Evolutionary conservation across 53 echinoderm and acorn worm genomes (phyloP).

Genomic region (Echinometra lucunter): DNA sequence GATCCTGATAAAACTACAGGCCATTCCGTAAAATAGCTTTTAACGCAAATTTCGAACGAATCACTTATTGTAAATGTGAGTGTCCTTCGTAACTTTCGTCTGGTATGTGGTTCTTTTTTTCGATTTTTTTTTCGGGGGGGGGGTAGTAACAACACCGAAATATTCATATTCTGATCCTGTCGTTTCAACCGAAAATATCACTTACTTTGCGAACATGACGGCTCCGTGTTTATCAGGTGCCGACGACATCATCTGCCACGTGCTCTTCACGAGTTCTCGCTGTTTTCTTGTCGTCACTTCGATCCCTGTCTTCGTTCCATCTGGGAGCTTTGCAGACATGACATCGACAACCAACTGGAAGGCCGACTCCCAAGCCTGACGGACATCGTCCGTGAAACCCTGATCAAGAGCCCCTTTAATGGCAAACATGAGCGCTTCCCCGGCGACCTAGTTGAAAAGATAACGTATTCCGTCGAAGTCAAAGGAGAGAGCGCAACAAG

Average conservation of each 20-base stretch:
- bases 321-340: slow-evolving; percentile 17
- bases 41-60: too few species aligned
- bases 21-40: too few species aligned
- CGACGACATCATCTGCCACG: slow-evolving; percentile 19
- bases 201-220: slow-evolving; percentile 65
- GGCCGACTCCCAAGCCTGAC: slow-evolving; percentile 4
- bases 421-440: slow-evolving; percentile 18
- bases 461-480: background rate
- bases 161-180: background rate
- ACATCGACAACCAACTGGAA: slow-evolving; percentile 34
- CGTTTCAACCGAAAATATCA: background rate
- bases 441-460: background rate
- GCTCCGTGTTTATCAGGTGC: slow-evolving; percentile 48
- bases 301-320: background rate
- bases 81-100: too few species aligned
- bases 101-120: too few species aligned
- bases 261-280: slow-evolving; percentile 5
- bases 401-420: background rate
- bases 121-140: too few species aligned
- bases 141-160: too few species aligned
- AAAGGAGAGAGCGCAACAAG: background rate
- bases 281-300: background rate
- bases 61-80: too few species aligned
- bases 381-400: slow-evolving; percentile 36
- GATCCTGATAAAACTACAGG: too few species aligned